These are phyloP conservation scores for Cephus pulcher DNA, from an alignment of 2,888 invertebrate genomes.

Conservation along the genomic window DNA sequence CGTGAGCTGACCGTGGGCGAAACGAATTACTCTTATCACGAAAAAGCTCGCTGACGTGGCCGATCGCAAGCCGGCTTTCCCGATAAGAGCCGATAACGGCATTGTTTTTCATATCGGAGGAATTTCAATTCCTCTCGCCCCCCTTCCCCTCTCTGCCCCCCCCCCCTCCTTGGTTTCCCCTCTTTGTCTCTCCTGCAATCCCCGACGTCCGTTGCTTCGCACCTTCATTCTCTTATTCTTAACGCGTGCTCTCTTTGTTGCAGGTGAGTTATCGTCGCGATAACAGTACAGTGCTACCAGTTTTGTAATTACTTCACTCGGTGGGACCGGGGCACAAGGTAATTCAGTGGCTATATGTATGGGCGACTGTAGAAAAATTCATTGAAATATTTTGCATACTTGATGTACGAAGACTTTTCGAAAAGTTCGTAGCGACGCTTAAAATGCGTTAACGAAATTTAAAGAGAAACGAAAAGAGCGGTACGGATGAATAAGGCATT, in stretches of 20 bases:
- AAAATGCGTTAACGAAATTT: not conserved
- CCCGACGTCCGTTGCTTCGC: not conserved
- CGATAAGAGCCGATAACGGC: not conserved
- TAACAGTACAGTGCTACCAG: not conserved
- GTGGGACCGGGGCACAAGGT: not conserved
- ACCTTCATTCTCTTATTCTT: not conserved
- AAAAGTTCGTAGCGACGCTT: not conserved
- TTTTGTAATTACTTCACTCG: not conserved
- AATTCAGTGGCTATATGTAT: not conserved
- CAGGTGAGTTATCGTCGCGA: not conserved
- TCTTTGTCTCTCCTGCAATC: not conserved
- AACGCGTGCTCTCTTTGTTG: not conserved
- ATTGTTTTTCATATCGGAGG: not conserved
- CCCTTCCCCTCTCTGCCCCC: not conserved
- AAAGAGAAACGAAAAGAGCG: not conserved
- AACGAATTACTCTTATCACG: not conserved
- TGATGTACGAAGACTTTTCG: no score
- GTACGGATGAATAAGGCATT: not conserved
- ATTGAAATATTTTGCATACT: not conserved
- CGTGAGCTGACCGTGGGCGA: not conserved
- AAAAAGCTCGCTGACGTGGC: not conserved
- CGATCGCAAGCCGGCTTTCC: not conserved
- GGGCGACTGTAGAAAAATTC: not conserved
- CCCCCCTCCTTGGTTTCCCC: not conserved
- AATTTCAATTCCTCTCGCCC: not conserved